Percentiles rank a stretch among this genome's conserved stretches.
phyloP scores from a whole-genome alignment of 2,113 vertebrate genomes.

The Probosciger aterrimus region DNA sequence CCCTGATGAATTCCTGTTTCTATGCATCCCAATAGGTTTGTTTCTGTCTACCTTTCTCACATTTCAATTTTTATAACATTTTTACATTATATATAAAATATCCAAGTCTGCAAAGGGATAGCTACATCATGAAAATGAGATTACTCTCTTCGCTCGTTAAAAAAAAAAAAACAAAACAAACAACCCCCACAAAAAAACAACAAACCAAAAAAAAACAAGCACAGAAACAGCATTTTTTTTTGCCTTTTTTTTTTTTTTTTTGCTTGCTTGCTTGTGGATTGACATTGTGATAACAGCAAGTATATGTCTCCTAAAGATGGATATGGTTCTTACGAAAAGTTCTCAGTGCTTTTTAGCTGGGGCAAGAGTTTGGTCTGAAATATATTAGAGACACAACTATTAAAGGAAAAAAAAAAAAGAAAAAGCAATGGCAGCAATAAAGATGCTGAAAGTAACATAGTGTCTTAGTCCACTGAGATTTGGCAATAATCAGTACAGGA shows the following conservation, averaged over 20 bases:
- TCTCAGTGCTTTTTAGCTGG: neutral
- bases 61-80: neutral
- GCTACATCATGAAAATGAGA: neutral
- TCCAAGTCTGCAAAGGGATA: neutral
- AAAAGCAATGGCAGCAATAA: conserved; percentile 23
- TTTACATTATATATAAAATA: neutral
- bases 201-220: neutral
- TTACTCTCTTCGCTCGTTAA: neutral
- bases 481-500: neutral
- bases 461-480: neutral
- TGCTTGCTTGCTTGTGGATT: neutral
- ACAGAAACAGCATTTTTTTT: neutral
- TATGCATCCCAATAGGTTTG: neutral
- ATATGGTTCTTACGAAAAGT: neutral
- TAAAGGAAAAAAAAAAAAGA: neutral
- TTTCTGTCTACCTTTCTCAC: neutral
- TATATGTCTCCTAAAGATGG: neutral
- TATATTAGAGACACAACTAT: neutral
- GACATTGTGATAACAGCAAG: neutral
- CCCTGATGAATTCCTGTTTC: neutral
- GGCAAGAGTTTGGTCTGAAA: neutral
- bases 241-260: neutral
- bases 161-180: neutral
- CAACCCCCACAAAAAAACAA: too few species aligned
- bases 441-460: neutral